A percentile compares a stretch with the other conserved stretches of the same genome.
These are phyloP conservation scores for Mythimna pallens DNA, from an alignment of 2,888 invertebrate species.

Conservation along the genomic window DNA sequence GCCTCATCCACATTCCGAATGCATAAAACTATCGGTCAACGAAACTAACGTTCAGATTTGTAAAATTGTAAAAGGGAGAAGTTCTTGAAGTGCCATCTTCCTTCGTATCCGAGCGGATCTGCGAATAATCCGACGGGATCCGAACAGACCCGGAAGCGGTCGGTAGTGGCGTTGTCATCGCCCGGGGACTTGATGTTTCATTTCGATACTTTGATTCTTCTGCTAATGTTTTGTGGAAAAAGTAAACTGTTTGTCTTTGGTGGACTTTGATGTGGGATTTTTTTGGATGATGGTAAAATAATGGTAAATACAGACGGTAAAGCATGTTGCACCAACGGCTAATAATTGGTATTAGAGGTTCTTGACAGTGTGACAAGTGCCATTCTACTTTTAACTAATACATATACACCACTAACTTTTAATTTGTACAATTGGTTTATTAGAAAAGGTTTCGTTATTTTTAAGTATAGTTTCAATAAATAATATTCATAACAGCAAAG, in stretches of 20 bases:
- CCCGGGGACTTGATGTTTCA: slow-evolving; percentile 50
- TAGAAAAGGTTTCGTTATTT: no score
- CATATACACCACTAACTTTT: no score
- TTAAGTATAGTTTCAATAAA: no score
- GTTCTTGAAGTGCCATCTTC: slow-evolving; percentile 53
- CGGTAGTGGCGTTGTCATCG: slow-evolving; percentile 31
- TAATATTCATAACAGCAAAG: no score
- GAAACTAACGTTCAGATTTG: slow-evolving; percentile 66
- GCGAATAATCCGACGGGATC: neutral
- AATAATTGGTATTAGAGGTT: no score
- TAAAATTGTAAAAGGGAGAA: slow-evolving; percentile 77
- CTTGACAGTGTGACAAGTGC: no score
- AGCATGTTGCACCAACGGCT: no score
- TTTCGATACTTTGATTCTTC: slow-evolving; percentile 57
- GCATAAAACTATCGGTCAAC: slow-evolving; percentile 64
- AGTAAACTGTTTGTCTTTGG: slow-evolving; percentile 26
- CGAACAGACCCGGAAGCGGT: slow-evolving; percentile 1
- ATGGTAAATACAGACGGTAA: no score
- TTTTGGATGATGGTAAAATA: no score
- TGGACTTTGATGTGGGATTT: slow-evolving; percentile 7
- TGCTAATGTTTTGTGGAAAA: slow-evolving; percentile 36
- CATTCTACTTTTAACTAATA: no score
- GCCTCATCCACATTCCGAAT: slow-evolving; percentile 59
- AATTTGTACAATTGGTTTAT: no score
- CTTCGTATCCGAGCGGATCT: neutral